These are phyloP conservation scores for Pipa parva DNA, from an alignment of 2,113 vertebrate species.

Conservation along the genomic window DNA sequence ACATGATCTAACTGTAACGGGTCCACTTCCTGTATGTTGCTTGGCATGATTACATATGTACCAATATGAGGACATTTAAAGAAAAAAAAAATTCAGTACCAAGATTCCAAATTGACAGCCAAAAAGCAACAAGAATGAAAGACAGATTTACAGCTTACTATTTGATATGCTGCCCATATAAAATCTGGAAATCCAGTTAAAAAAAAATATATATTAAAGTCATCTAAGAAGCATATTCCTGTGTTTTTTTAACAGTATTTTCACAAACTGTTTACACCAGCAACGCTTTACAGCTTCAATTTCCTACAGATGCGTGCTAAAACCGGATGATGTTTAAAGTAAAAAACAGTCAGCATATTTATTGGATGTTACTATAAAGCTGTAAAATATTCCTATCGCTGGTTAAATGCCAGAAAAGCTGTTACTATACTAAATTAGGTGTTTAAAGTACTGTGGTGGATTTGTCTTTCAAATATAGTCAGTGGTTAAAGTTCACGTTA, in stretches of 20 bases:
- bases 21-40: no score
- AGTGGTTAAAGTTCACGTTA: slow-evolving; percentile 51
- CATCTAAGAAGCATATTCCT: no score
- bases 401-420: slow-evolving; percentile 53
- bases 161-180: no score
- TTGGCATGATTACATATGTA: no score
- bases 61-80: no score
- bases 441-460: slow-evolving; percentile 56
- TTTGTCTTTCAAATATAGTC: slow-evolving; percentile 55
- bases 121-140: no score
- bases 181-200: no score
- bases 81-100: no score
- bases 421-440: slow-evolving; percentile 58
- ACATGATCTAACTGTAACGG: no score
- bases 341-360: slow-evolving; percentile 52
- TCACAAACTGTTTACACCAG: slow-evolving; percentile 21
- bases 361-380: slow-evolving; percentile 57
- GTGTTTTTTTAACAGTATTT: slow-evolving; percentile 10
- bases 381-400: slow-evolving; percentile 48
- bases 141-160: no score
- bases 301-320: slow-evolving; percentile 56
- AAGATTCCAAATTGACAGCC: no score
- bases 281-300: slow-evolving; percentile 11
- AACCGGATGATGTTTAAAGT: slow-evolving; percentile 35
- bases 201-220: no score